Conservation (phyloP, 2,113 vertebrate genomes). For the Potamarius usumacintae region DNA sequence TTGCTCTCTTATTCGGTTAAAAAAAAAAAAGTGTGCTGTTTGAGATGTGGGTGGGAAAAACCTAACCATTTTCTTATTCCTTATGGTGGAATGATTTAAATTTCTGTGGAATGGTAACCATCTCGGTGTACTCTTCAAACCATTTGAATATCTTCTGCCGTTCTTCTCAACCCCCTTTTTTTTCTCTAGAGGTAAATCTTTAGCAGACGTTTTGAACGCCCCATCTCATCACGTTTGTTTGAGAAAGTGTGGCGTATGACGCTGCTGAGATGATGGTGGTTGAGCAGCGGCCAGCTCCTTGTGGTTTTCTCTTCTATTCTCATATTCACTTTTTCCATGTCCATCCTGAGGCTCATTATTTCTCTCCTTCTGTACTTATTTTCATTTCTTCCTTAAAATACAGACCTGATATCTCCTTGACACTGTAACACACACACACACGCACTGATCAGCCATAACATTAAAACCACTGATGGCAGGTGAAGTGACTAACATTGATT, state of each 20-base stretch:
- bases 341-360: background rate
- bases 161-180: background rate
- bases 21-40: background rate
- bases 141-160: background rate
- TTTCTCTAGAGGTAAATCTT: background rate
- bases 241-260: background rate
- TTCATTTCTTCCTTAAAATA: background rate
- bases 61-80: background rate
- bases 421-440: background rate
- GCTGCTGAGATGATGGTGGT: conserved; percentile 31
- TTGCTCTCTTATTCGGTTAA: background rate
- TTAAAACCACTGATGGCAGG: too few species aligned
- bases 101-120: background rate
- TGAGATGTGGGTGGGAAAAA: conserved; percentile 1
- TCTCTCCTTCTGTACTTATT: background rate
- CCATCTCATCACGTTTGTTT: conserved; percentile 10
- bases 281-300: background rate
- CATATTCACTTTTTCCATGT: conserved; percentile 34
- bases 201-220: background rate
- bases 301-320: conserved; percentile 25
- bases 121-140: too few species aligned
- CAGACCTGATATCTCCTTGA: background rate
- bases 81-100: conserved; percentile 4
- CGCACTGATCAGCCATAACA: background rate
- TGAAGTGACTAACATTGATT: too few species aligned